Evolutionary conservation across 2,888 invertebrate species (phyloP).

Genomic region (Lepidonotus clava): DNA sequence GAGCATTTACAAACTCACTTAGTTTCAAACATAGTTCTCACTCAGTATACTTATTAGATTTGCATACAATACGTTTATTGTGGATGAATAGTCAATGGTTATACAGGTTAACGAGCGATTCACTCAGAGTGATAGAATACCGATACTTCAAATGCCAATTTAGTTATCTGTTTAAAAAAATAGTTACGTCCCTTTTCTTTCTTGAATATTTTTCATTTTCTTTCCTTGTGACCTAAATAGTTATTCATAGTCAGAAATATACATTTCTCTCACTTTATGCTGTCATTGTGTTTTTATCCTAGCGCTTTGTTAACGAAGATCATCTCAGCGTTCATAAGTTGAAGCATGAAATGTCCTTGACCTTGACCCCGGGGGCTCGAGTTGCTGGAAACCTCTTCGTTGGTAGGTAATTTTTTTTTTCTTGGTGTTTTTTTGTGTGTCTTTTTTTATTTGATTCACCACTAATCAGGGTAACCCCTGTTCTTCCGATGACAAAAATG

Average conservation of each 20-base stretch:
- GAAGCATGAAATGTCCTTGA: slow-evolving; percentile 92
- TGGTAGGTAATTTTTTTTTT: slow-evolving; percentile 81
- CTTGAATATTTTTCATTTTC: not conserved
- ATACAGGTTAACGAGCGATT: too few relatives aligned
- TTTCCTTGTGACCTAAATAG: not conserved
- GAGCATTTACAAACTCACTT: too few relatives aligned
- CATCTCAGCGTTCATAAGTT: slow-evolving; percentile 89
- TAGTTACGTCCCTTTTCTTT: not conserved
- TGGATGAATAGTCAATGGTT: too few relatives aligned
- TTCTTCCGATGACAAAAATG: too few relatives aligned
- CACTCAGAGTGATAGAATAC: not conserved
- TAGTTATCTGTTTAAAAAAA: not conserved
- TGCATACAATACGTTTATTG: too few relatives aligned
- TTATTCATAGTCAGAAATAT: not conserved
- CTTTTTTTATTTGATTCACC: not conserved
- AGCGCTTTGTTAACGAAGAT: slow-evolving; percentile 90
- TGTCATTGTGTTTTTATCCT: not conserved
- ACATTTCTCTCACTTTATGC: not conserved
- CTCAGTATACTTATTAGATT: too few relatives aligned
- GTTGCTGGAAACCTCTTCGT: slow-evolving; percentile 82
- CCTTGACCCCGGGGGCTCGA: slow-evolving; percentile 81
- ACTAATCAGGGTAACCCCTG: too few relatives aligned
- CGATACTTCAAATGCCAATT: too few relatives aligned
- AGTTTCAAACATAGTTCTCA: too few relatives aligned
- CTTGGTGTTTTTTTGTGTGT: not conserved